Conservation (phyloP, 2,113 vertebrate genomes). For the Thryonomys swinderianus region DNA sequence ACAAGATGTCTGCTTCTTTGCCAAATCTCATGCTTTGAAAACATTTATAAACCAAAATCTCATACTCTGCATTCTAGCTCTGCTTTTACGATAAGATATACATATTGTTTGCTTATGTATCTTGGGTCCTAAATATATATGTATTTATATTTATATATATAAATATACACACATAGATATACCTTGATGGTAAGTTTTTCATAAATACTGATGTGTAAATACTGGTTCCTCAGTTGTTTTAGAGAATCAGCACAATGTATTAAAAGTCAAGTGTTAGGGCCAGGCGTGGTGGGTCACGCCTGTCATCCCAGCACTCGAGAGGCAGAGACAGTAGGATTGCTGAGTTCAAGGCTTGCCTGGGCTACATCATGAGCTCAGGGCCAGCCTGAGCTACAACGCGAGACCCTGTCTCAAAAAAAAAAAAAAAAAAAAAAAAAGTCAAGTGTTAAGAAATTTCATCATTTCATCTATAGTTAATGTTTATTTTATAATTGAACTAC, state of each 20-base stretch:
- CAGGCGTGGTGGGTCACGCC: too few species aligned
- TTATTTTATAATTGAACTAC: too few species aligned
- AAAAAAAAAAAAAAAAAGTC: too few species aligned
- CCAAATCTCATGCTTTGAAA: slow-evolving; percentile 57
- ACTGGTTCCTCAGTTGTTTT: slow-evolving; percentile 83
- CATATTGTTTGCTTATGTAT: slow-evolving; percentile 63
- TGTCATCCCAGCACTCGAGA: too few species aligned
- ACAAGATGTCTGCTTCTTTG: slow-evolving; percentile 54
- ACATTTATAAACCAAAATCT: slow-evolving; percentile 71
- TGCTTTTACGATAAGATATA: slow-evolving; percentile 83
- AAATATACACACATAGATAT: neutral
- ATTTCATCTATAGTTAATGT: too few species aligned
- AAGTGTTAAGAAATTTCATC: too few species aligned
- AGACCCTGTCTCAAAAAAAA: too few species aligned
- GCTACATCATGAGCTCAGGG: too few species aligned
- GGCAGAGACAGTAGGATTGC: too few species aligned
- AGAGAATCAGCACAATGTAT: slow-evolving; percentile 83
- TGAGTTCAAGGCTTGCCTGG: too few species aligned
- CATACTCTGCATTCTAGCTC: slow-evolving; percentile 58
- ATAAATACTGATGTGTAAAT: slow-evolving; percentile 85
- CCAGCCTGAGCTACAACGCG: too few species aligned
- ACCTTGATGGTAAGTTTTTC: slow-evolving; percentile 76
- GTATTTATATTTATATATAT: neutral
- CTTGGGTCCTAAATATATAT: slow-evolving; percentile 62
- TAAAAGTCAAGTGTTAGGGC: too few species aligned